These are phyloP conservation scores for Nebria brevicollis DNA, from an alignment of 2,888 invertebrate genomes.

Conservation along the genomic window DNA sequence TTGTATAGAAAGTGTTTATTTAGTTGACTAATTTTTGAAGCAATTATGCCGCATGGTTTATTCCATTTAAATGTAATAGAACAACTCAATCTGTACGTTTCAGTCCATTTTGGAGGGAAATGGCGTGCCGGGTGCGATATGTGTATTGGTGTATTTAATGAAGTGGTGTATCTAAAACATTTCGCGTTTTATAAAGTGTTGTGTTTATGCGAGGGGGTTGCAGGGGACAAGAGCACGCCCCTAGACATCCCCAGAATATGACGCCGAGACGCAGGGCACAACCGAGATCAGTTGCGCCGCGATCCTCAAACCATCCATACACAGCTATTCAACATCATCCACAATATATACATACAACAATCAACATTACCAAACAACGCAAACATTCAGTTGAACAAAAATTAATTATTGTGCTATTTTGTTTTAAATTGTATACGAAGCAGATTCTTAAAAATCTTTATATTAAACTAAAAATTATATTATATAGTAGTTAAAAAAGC, in stretches of 20 bases:
- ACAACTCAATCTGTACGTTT: too few relatives aligned
- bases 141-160: too few relatives aligned
- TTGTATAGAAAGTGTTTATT: too few relatives aligned
- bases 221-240: conserved; percentile 2
- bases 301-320: conserved; percentile 10
- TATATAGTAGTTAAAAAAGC: too few relatives aligned
- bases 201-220: conserved; percentile 11
- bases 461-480: too few relatives aligned
- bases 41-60: too few relatives aligned
- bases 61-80: too few relatives aligned
- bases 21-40: too few relatives aligned
- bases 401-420: background rate
- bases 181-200: background rate
- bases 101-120: too few relatives aligned
- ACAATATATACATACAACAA: background rate
- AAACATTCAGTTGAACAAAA: background rate
- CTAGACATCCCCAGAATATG: conserved; percentile 12
- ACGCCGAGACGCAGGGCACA: conserved; percentile 15
- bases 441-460: too few relatives aligned
- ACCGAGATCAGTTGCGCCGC: conserved; percentile 17
- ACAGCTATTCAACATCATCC: background rate
- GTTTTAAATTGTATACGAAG: too few relatives aligned
- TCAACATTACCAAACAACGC: background rate
- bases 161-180: background rate
- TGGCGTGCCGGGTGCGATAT: too few relatives aligned